Base-by-base conservation (phyloP, 2,888 invertebrate genomes). In the Lissocephala sabroskyi region DNA sequence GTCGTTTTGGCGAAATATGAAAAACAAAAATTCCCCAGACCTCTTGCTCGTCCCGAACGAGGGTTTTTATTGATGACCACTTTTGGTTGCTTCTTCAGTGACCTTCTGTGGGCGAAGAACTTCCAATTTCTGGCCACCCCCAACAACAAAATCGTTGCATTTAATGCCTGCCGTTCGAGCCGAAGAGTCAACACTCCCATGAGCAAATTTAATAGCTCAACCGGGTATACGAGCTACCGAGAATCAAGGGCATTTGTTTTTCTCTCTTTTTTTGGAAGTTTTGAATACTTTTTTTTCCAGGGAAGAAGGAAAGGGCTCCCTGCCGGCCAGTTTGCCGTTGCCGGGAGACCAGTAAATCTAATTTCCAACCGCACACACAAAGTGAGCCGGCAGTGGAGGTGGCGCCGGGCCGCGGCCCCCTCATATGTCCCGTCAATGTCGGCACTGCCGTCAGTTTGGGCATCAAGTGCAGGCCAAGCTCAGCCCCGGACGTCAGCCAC, bases 61-160 rank as follows among this genome's bases (percentile, higher is more conserved):
- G n/a, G n/a, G n/a, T n/a, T n/a, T n/a, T 44, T 52, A 67, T 67
- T 64, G 76, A 71, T 75, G 71, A 71, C 68, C 62, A 35, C 56
- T 40, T 50, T 60, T 45, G 40, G 30, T n/a, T 40, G 43, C 53
- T 53, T 45, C n/a, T n/a, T n/a, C n/a, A n/a, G n/a, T n/a, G n/a
- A 44, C 36, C 33, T 48, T 32, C 28, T 26, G 23, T 37, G 29
- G 23, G 23, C 23, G 4, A 23, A 23, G 23, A 23, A 32, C 30
- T 6, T 13, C 30, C 30, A 32, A 32, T 32, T 32, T 32, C 11
- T 32, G 30, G 6, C 35, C 6, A 35, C 19, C 40, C 42, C 41
- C 39, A 42, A 44, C 49, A 58, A 65, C 70, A 65, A 55, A 64
- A 57, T 37, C 52, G 62, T 65, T 68, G 70, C 49, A 65, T 46